Base-by-base conservation (phyloP, 2,888 invertebrate species). In the Listrodromus nycthemerus region DNA sequence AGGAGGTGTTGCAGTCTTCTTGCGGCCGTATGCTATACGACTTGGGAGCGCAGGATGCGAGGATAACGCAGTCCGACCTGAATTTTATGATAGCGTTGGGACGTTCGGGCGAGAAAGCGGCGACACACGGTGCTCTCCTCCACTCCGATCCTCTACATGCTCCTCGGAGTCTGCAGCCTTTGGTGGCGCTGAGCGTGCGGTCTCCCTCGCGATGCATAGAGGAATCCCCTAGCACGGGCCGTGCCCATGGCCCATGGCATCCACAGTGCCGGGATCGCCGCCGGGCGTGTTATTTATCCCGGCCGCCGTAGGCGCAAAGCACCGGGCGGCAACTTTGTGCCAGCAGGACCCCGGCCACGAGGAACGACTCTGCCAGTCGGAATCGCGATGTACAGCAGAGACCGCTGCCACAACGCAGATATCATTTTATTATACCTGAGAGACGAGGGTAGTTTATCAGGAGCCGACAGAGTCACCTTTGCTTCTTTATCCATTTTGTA, bases 341-440 rank as follows among this genome's bases (percentile, higher is more conserved):
- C 86, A 50, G 33, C 63, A 66, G 37, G 70, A 58, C 71, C 74
- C n/a, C 61, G 52, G 55, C 24, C 78, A 63, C 69, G 63, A 67
- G 41, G 74, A 74, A 71, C 83, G 88, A 87, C 87, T 88, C 89
- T 85, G 87, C 89, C 61, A 86, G 87, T 86, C 88, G 87, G 88
- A 89, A 89, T 89, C 86, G 88, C 89, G 91, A 91, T 91, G 58
- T 66, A 80, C 70, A 24, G 88, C 89, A 87, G 83, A 71, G 33
- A 21, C 33, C 61, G 24, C 55, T 33, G 55, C 55, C 55, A 66
- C 66, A 85, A 80, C 82, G 41, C 88, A 89, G 91, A 91, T 91
- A 92, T 92, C 89, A 91, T 92, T 92, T 92, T 92, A 92, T 92
- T 91, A 91, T 91, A 91, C 89, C 90, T 86, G 87, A 79, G 80